phyloP scores from a whole-genome alignment of 2,113 vertebrate species.

The Motacilla tschutschensis region DNA sequence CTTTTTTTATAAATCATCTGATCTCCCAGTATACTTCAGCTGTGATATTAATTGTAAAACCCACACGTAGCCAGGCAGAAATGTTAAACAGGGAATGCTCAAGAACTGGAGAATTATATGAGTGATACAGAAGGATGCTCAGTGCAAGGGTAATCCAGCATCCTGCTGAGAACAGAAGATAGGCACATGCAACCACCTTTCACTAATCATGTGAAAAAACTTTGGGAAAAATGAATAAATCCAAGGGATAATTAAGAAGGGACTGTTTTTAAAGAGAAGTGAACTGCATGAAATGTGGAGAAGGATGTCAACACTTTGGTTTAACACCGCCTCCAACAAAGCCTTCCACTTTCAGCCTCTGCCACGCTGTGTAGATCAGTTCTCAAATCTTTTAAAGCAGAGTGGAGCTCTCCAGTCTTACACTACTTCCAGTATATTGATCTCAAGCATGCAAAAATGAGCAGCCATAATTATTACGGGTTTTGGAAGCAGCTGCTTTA shows the following conservation, averaged over 20 bases:
- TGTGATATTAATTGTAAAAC: background rate
- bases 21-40: background rate
- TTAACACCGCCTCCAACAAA: background rate
- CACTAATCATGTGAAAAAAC: background rate
- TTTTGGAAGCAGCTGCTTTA: background rate
- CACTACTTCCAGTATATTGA: background rate
- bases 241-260: background rate
- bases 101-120: background rate
- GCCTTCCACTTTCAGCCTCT: background rate
- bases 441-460: background rate
- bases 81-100: background rate
- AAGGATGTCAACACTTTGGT: background rate
- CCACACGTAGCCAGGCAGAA: background rate
- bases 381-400: background rate
- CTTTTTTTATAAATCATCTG: background rate
- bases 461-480: rapidly evolving
- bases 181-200: background rate
- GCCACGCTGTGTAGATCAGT: rapidly evolving
- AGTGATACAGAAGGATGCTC: background rate
- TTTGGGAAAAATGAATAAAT: background rate
- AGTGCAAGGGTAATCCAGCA: background rate
- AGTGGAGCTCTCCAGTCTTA: background rate
- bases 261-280: background rate
- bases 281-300: background rate
- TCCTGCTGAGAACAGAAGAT: background rate